Evolutionary conservation across 2,113 vertebrate species (phyloP).

Genomic region (Carassius gibelio): DNA sequence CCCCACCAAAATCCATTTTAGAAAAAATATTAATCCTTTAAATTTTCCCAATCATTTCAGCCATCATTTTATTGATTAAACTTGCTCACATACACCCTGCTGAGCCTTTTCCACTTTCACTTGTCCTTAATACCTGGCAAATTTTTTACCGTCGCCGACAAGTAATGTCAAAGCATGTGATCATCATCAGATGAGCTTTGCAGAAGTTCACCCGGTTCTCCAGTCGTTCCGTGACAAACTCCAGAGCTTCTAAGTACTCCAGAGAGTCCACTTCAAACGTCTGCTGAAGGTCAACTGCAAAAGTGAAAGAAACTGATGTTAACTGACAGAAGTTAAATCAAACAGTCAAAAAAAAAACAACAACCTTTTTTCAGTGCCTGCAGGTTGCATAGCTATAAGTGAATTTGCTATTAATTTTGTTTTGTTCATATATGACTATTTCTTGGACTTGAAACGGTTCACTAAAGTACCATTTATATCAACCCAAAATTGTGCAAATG

Average conservation of each 20-base stretch:
- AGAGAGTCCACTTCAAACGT: constrained; percentile 91
- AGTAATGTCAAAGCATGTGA: constrained; percentile 97
- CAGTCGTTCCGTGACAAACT: constrained; percentile 90
- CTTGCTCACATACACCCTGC: constrained; percentile 19
- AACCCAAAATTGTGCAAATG: neutral
- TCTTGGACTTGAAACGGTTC: neutral
- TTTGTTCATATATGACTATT: neutral
- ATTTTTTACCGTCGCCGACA: constrained; percentile 82
- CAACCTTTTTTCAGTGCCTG: neutral
- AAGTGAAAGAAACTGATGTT: neutral
- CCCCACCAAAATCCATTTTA: constrained; percentile 46
- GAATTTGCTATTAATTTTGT: neutral
- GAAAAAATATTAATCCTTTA: constrained; percentile 51
- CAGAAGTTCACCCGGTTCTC: constrained; percentile 97
- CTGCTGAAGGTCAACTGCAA: constrained; percentile 92
- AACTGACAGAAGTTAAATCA: neutral
- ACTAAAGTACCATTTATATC: neutral
- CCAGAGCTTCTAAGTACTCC: constrained; percentile 94
- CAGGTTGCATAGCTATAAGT: neutral
- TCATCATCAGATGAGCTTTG: constrained; percentile 99
- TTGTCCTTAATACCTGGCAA: constrained; percentile 17
- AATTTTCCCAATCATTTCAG: neutral
- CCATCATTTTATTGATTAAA: constrained; percentile 6
- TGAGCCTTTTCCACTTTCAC: constrained; percentile 39
- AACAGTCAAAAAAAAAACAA: neutral